Base-by-base conservation (phyloP, 2,113 vertebrate species). In the Cololabis saira region DNA sequence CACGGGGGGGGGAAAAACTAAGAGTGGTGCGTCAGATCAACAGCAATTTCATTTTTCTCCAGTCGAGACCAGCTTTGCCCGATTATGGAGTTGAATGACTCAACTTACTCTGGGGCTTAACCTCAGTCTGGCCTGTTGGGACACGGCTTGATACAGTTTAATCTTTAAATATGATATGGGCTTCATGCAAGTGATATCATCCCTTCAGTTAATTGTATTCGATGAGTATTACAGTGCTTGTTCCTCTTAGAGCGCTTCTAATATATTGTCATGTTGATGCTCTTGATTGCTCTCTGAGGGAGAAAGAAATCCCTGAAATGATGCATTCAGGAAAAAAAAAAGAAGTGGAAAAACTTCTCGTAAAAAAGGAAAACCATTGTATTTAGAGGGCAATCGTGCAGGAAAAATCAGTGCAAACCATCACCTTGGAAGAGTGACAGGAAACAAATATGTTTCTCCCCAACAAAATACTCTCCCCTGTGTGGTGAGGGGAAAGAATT, bases 81-180 rank as follows among this genome's bases (percentile, higher is more conserved):
- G 76, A 84, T 90, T 88, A 88, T 71, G 70, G 77, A 84, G 82
- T 73, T 83, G 74, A 84, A 80, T 27, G 16, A 70, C 76, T 88
- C 82, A 83, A 60, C 76, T 90, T 85, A 87, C 79, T 85, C 79
- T 55, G 70, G 70, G 73, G 78, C 83, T 92, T 91, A 87, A 82
- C 82, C 55, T 78, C 71, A 47, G 53, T 64, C 61, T n/a, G 21
- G 76, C 52, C 76, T 80, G 66, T 27, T 4, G 42, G 50, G 60
- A 65, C 67, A 65, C 78, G 54, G 51, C 64, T 57, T 60, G 65
- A 79, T 73, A 56, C 71, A 56, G 76, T 30, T 59, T 87, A 86
- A 87, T 82, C 86, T 87, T 72, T 60, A 66, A 22, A 22, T 88
- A 89, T 89, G 86, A 90, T 90, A 88, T 81, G 73, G 79, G 79